Base-by-base conservation (phyloP, 2,888 invertebrate species). In the Eretmocerus hayati region DNA sequence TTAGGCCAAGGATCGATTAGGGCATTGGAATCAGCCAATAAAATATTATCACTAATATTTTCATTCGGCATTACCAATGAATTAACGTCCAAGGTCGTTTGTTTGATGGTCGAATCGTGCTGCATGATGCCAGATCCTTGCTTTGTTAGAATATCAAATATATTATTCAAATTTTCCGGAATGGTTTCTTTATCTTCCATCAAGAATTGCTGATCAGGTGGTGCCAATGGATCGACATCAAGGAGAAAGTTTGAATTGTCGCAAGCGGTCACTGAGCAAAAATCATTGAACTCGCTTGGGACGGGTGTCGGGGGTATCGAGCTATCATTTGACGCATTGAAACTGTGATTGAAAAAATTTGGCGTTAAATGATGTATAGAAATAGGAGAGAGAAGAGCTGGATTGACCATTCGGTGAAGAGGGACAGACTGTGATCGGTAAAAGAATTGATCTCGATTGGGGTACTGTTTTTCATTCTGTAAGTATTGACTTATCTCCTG, bases 341-440 rank as follows among this genome's bases (percentile, higher is more conserved):
- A 62, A 43, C 63, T 63, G 52, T 66, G 62, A 56, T 62, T 61
- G 21, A 63, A 59, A 53, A 63, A 67, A 44, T 54, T 57, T 2
- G 60, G 57, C 3, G 62, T 61, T 26, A 61, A 62, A 22, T 62
- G 65, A 15, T 64, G 63, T 19, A 62, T 58, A 40, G 73, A 73
- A 16, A 76, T 60, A 1, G 71, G 69, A 13, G 70, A 71, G 56
- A 70, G 66, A 4, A 73, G 59, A n/a, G 64, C 60, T 4, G 64
- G 66, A 56, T 64, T 67, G 16, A 66, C 62, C 65, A 79, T 81
- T 53, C 78, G 77, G 61, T 81, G 81, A 18, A 86, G 69, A 0
- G 90, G 90, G 41, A 88, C 90, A 13, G 89, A 89, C 61, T 88
- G 89, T 6, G 89, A 89, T 44, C 90, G 58, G 74, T 77, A 54